Evolutionary conservation across 1,140 invertebrate species (phyloP).

Genomic region (Nephotettix cincticeps): DNA sequence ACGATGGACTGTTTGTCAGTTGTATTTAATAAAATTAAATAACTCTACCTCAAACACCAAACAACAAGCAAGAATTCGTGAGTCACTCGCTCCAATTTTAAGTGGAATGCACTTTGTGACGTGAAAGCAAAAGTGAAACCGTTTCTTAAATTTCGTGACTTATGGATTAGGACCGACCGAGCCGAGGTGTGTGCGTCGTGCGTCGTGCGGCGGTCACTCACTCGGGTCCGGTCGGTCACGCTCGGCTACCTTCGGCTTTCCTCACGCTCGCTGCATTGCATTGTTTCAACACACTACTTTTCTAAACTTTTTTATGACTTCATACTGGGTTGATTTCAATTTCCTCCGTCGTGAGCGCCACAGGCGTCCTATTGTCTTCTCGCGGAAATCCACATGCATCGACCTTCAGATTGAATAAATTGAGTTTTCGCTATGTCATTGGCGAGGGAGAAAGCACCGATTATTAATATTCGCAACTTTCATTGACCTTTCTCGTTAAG

Average conservation of each 20-base stretch:
- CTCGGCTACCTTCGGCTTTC: background rate
- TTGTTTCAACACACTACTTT: background rate
- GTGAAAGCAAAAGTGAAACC: slow-evolving; percentile 3
- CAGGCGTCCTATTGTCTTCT: background rate
- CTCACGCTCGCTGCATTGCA: background rate
- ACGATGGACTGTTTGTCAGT: too few species aligned
- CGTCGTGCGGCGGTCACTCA: too few species aligned
- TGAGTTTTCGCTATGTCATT: slow-evolving; percentile 3
- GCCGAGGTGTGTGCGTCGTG: background rate
- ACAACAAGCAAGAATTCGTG: too few species aligned
- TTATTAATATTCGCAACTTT: slow-evolving; percentile 3
- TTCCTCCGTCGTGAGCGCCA: background rate
- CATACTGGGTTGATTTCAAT: background rate
- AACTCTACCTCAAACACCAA: too few species aligned
- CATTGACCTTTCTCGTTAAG: background rate
- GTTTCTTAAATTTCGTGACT: slow-evolving; percentile 7
- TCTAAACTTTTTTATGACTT: background rate
- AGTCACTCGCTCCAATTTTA: too few species aligned
- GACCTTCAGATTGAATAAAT: background rate
- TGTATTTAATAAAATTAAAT: too few species aligned
- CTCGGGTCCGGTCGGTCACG: too few species aligned
- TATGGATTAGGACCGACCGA: background rate
- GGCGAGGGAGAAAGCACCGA: background rate
- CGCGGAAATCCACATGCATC: background rate
- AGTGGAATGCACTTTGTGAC: background rate